phyloP scores from a whole-genome alignment of 2,888 invertebrate species.

The Drosophila rubida region DNA sequence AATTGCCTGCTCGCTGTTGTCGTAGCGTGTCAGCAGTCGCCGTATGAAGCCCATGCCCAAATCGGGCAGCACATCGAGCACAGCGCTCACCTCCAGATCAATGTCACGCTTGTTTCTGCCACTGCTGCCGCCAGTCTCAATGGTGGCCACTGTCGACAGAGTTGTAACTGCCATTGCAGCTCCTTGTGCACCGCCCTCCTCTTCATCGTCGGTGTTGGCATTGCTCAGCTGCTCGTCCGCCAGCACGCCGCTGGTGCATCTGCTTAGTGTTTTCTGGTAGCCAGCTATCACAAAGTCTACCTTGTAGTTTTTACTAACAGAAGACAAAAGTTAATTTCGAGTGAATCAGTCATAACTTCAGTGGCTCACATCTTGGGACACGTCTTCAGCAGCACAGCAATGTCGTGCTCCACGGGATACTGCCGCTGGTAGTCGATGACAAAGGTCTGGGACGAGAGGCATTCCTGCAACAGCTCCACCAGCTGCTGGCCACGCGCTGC shows the following conservation, averaged over 20 bases:
- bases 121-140: slow-evolving; percentile 15
- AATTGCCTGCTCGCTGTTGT: slow-evolving; percentile 91
- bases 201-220: slow-evolving; percentile 31
- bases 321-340: not conserved
- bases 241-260: slow-evolving; percentile 47
- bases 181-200: slow-evolving; percentile 9
- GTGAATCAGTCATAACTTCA: not conserved
- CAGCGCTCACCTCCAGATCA: slow-evolving; percentile 84
- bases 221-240: slow-evolving; percentile 44
- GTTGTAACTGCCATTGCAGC: not conserved
- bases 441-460: slow-evolving; percentile 86
- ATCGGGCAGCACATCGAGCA: slow-evolving; percentile 89
- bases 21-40: slow-evolving; percentile 91
- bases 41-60: slow-evolving; percentile 91
- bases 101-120: slow-evolving; percentile 71
- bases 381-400: slow-evolving; percentile 87
- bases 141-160: slow-evolving; percentile 21
- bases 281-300: slow-evolving; percentile 60
- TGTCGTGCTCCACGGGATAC: slow-evolving; percentile 89
- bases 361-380: slow-evolving; percentile 89
- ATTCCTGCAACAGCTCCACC: slow-evolving; percentile 85
- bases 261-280: slow-evolving; percentile 61
- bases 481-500: slow-evolving; percentile 72
- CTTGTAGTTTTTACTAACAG: slow-evolving; percentile 67
- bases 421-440: slow-evolving; percentile 89